Evolutionary conservation across 2,113 vertebrate genomes (phyloP).

Genomic region (Eurypyga helias): DNA sequence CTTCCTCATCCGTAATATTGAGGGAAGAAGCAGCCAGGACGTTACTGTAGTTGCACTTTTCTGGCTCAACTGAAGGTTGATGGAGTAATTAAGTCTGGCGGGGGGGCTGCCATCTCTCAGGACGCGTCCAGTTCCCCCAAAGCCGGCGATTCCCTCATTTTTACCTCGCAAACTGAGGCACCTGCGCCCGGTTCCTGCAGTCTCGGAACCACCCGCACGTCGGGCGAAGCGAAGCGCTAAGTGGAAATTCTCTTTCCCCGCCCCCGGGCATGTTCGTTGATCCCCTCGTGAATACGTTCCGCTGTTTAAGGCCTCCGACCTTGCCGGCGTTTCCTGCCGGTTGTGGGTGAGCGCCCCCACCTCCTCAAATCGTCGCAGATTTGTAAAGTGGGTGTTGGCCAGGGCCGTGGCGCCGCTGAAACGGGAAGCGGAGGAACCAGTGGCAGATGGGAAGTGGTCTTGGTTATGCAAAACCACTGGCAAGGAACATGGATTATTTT

Average conservation of each 20-base stretch:
- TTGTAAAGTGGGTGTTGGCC: neutral
- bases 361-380: neutral
- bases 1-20: neutral
- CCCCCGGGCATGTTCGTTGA: neutral
- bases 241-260: neutral
- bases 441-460: neutral
- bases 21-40: neutral
- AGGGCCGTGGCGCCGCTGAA: neutral
- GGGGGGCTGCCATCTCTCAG: neutral
- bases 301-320: neutral
- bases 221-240: fast-evolving
- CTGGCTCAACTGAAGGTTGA: neutral
- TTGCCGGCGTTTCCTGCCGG: neutral
- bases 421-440: neutral
- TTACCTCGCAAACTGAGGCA: neutral
- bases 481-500: neutral
- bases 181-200: fast-evolving
- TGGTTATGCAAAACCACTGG: neutral
- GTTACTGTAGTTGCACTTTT: neutral
- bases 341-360: neutral
- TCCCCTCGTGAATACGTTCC: neutral
- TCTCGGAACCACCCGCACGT: too few relatives aligned
- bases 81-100: too few relatives aligned
- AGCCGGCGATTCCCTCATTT: neutral
- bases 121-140: neutral